Evolutionary conservation across 2,797 vertebrate genomes (phyloP), one percentile per base, ranked within the genome.

Genomic region (Myoxocephalus aenaeus): DNA sequence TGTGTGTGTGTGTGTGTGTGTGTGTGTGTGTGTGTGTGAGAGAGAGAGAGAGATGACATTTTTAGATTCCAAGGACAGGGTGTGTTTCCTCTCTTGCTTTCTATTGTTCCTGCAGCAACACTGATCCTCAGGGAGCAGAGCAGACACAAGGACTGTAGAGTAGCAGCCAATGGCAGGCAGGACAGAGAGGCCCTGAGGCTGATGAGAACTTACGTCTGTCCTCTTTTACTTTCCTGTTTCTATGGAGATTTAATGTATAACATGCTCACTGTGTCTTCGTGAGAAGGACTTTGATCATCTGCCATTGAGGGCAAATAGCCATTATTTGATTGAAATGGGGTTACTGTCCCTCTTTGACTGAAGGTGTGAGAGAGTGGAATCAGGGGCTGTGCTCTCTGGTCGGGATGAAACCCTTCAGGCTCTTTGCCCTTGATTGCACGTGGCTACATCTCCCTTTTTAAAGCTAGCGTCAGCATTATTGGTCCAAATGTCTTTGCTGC

Each of bases 21-120:
- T 32, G 32, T 32, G 32, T 32, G 32, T 32, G 32, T 32, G 32
- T 32, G 32, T 32, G 32, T 32, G 32, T 32, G 25, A 27, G 29
- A 32, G 29, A 32, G 29, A 32, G 29, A 32, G 29, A 17, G 17
- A 10, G 13, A 89, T 92, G 90, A 93, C 94, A 93, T 93, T 94
- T 95, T 94, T 95, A 95, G 93, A 93, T 91, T 90, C 86, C 94
- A 95, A 95, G 94, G 95, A 95, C 94, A 94, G 92, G 89, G 87
- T 85, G 86, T 71, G 90, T 88, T 94, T 95, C 92, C 94, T 91
- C 80, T 87, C 80, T 85, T 77, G 90, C 89, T 88, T 91, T 92
- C 92, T 90, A 95, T 95, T 95, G 91, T 93, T 93, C 81, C 85
- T 92, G 85, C 84, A 90, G 90, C 77, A 83, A 65, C 81, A 86